Evolutionary conservation across 1,140 invertebrate genomes (phyloP), one percentile per base, ranked within the genome.

Genomic region (Neodiprion pinetum): DNA sequence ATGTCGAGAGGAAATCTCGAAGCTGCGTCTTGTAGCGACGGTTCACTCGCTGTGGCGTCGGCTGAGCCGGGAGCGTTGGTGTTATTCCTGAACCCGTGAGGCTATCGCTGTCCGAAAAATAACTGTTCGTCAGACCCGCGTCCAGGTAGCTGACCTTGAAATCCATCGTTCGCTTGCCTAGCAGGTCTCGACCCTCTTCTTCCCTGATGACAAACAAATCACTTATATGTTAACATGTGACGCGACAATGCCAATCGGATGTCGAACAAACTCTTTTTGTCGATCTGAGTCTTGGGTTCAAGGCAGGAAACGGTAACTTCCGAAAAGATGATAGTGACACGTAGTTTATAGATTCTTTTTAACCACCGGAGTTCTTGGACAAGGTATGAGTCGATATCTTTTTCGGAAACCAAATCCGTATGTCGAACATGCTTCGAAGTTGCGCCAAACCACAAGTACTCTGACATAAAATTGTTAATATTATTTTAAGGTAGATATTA

Each of bases 141-240:
- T 98, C 97, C 80, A 97, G 90, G 86, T 99, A 99, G 81, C 97
- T 98, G 21, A 99, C 96, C 92, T 99, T 99, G 85, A 99, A 99
- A 86, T 99, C 98, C 95, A 98, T 99, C 1, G 97, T 99, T 73
- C 98, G 92, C 87, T 99, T 99, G 9, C 97, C 96, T 9, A 98
- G 91, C 49, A 99, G 88, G 89, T 99, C 98, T 72, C 96, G 92
- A 12, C 98, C 98, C 91, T 99, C 98, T 89, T 99, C 98, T 85
- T 99, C 97, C 94, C 97, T 98, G 89, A 21, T 91, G 91, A 72
- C 66, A 71, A 70, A 67, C 70, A 65, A 70, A 67, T 14, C 21
- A 70, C 69, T 73, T 72, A 71, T 12, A 65, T 28, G 28, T 40
- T 40, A 5, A 40, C 1, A 40, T 2, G 28, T 40, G 28, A 40